These are phyloP conservation scores for Anagyrus pseudococci DNA, from an alignment of 2,888 invertebrate species.

Conservation along the genomic window DNA sequence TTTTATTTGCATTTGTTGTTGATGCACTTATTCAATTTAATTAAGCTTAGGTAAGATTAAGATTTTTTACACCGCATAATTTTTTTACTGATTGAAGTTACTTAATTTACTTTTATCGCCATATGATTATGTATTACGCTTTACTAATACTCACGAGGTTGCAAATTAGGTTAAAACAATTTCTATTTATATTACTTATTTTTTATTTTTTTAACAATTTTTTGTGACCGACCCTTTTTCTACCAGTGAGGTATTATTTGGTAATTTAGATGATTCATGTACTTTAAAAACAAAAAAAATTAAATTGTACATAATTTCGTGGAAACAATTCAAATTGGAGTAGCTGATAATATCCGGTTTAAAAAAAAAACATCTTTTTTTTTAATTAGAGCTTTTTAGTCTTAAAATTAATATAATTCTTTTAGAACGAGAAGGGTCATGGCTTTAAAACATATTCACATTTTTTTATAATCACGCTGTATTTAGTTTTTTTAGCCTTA, in stretches of 20 bases:
- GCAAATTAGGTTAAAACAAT: constrained; percentile 49
- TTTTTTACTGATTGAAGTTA: constrained; percentile 42
- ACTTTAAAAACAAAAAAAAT: not conserved
- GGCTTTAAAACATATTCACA: constrained; percentile 41
- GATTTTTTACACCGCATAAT: constrained; percentile 34
- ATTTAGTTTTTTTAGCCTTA: constrained; percentile 38
- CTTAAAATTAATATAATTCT: not conserved
- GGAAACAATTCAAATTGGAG: not conserved
- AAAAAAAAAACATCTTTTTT: constrained; percentile 6
- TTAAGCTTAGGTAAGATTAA: constrained; percentile 46
- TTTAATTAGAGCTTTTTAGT: not conserved
- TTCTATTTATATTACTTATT: no score
- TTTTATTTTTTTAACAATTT: constrained; percentile 43
- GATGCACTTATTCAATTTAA: constrained; percentile 47
- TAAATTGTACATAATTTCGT: not conserved
- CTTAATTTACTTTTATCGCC: constrained; percentile 49
- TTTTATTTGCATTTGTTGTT: constrained; percentile 46
- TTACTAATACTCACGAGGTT: constrained; percentile 58
- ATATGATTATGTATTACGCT: constrained; percentile 53
- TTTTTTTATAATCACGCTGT: constrained; percentile 14
- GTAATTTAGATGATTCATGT: not conserved
- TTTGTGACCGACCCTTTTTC: constrained; percentile 10
- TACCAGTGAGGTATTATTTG: not conserved
- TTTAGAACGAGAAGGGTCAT: constrained; percentile 14
- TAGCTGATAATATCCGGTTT: not conserved